Conservation (phyloP, 2,888 invertebrate species). For the Calliphora vomitoria region DNA sequence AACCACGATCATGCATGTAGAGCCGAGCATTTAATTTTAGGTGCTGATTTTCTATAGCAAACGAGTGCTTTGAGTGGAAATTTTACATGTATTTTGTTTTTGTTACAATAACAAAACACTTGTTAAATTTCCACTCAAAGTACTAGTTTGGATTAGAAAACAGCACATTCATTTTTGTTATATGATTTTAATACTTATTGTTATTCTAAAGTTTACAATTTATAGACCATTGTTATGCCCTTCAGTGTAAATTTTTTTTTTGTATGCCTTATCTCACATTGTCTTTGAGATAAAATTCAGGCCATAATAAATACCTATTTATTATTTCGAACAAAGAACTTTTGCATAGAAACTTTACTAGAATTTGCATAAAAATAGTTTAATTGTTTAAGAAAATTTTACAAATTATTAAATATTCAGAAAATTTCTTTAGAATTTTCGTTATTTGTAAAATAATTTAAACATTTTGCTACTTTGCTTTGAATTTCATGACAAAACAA, state of each 20-base stretch:
- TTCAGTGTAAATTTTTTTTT: neutral
- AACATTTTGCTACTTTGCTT: too few species aligned
- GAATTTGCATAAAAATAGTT: neutral
- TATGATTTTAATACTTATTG: too few species aligned
- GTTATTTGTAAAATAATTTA: neutral
- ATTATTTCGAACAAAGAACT: neutral
- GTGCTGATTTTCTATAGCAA: too few species aligned
- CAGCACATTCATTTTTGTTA: too few species aligned
- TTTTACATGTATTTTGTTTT: too few species aligned
- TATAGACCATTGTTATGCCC: neutral
- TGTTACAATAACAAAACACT: too few species aligned
- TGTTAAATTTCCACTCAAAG: too few species aligned
- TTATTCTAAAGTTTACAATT: neutral
- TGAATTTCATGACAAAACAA: too few species aligned
- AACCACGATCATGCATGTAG: too few species aligned
- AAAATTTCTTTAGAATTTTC: neutral
- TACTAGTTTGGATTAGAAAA: too few species aligned
- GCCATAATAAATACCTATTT: neutral
- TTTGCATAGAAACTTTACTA: neutral
- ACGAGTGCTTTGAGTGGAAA: too few species aligned
- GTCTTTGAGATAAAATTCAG: constrained; percentile 2
- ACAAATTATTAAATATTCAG: neutral
- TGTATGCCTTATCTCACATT: neutral
- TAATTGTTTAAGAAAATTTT: neutral
- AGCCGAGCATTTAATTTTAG: too few species aligned